Conservation (phyloP, 2,113 vertebrate genomes). For the rat (Rattus norvegicus) region DNA sequence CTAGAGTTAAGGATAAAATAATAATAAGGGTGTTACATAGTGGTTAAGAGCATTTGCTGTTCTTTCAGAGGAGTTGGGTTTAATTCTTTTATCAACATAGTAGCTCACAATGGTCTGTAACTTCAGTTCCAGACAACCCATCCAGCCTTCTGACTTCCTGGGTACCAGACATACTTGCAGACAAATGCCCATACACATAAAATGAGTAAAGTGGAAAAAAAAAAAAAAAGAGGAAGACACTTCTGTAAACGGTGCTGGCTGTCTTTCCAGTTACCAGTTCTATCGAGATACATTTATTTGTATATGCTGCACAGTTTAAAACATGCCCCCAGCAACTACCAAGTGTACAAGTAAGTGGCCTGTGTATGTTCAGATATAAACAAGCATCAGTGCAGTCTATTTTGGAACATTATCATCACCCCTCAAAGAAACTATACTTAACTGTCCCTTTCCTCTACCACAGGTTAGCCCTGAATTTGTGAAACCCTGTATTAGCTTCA, state of each 20-base stretch:
- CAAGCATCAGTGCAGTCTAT: background rate
- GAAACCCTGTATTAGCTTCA: background rate
- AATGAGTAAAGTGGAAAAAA: background rate
- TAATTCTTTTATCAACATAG: background rate
- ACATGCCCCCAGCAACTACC: background rate
- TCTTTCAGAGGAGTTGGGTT: background rate
- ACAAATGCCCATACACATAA: background rate
- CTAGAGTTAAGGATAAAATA: background rate
- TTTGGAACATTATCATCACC: background rate
- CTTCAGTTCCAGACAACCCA: background rate
- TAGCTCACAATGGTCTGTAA: background rate
- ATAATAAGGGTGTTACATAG: background rate
- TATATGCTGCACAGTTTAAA: background rate
- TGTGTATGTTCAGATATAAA: background rate
- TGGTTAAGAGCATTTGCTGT: background rate
- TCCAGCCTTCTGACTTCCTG: background rate
- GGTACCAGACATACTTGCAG: background rate
- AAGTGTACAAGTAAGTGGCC: background rate
- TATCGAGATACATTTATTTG: background rate
- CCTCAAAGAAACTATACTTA: background rate
- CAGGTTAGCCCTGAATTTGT: background rate
- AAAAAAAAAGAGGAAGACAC: background rate
- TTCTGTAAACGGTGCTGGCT: background rate
- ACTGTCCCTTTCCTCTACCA: background rate
- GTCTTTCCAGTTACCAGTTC: background rate